phyloP scores from a whole-genome alignment of 2,113 vertebrate genomes.

The Bucco capensis region DNA sequence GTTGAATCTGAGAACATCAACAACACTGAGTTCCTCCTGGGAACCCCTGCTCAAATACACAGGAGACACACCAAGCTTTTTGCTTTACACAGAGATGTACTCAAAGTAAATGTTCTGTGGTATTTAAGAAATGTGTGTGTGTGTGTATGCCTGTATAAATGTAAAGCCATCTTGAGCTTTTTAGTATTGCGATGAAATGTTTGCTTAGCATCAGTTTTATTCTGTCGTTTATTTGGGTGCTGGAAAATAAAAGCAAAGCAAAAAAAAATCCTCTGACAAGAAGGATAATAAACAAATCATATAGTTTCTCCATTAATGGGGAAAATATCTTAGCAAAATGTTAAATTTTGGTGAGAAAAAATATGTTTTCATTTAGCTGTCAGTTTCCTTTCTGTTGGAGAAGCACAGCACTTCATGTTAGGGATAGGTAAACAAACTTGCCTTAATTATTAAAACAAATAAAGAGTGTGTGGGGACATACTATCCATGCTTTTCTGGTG shows the following conservation, averaged over 20 bases:
- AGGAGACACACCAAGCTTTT: background rate
- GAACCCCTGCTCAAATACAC: slow-evolving; percentile 1
- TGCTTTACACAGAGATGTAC: slow-evolving; percentile 17
- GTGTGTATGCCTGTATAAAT: slow-evolving; percentile 14
- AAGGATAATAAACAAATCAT: slow-evolving; percentile 16
- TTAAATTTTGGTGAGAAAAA: slow-evolving; percentile 25
- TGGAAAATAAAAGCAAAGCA: slow-evolving; percentile 43
- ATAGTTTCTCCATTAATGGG: slow-evolving; percentile 13
- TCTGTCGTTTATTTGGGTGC: slow-evolving; percentile 41
- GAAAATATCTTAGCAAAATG: background rate
- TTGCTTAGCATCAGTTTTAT: slow-evolving; percentile 34
- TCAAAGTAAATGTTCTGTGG: slow-evolving; percentile 33
- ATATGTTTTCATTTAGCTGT: slow-evolving; percentile 24
- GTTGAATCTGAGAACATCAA: background rate
- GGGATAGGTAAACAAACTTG: slow-evolving; percentile 45
- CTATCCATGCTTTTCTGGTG: background rate
- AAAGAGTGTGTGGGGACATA: background rate
- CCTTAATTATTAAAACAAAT: slow-evolving; percentile 68
- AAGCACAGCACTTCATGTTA: slow-evolving; percentile 29
- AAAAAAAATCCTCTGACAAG: slow-evolving; percentile 18
- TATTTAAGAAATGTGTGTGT: slow-evolving; percentile 42
- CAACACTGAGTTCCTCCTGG: background rate
- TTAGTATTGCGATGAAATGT: slow-evolving; percentile 29
- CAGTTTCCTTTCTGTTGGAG: background rate
- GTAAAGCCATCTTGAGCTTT: slow-evolving; percentile 36